Evolutionary conservation across 2,113 vertebrate genomes (phyloP).

Genomic region (Zosterops japonicus): DNA sequence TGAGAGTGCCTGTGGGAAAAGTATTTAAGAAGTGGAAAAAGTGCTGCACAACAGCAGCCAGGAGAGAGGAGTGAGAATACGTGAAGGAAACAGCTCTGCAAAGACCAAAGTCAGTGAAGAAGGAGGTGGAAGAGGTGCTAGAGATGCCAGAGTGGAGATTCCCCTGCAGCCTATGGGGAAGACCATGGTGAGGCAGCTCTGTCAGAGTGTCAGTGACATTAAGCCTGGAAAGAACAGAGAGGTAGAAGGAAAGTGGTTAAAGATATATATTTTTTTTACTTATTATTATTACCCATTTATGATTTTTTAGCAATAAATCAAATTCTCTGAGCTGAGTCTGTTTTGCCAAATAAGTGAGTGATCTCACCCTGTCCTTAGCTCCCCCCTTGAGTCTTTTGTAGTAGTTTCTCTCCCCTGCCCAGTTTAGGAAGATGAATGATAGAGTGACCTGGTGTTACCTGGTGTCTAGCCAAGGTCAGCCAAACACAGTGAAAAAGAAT

Average conservation of each 20-base stretch:
- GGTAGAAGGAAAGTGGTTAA: neutral
- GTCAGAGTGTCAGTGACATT: fast-evolving
- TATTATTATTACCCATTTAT: neutral
- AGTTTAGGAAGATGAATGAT: neutral
- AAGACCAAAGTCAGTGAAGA: neutral
- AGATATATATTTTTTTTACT: neutral
- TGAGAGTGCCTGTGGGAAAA: neutral
- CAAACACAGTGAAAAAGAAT: neutral
- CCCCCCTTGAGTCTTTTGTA: fast-evolving
- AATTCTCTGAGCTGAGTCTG: neutral
- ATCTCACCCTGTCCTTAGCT: neutral
- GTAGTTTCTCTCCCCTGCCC: neutral
- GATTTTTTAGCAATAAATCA: neutral
- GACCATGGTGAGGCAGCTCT: neutral
- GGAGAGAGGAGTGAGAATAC: neutral
- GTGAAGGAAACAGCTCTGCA: neutral
- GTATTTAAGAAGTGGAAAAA: neutral
- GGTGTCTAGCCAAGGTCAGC: neutral
- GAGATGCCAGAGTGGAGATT: neutral
- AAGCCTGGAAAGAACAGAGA: neutral
- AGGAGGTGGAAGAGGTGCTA: neutral
- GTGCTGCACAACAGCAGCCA: neutral
- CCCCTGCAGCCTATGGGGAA: neutral
- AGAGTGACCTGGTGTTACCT: neutral
- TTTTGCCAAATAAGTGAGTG: neutral